Evolutionary conservation across 2,113 vertebrate species (phyloP), one percentile per base, ranked within the genome.

Genomic region (Chaenocephalus aceratus): DNA sequence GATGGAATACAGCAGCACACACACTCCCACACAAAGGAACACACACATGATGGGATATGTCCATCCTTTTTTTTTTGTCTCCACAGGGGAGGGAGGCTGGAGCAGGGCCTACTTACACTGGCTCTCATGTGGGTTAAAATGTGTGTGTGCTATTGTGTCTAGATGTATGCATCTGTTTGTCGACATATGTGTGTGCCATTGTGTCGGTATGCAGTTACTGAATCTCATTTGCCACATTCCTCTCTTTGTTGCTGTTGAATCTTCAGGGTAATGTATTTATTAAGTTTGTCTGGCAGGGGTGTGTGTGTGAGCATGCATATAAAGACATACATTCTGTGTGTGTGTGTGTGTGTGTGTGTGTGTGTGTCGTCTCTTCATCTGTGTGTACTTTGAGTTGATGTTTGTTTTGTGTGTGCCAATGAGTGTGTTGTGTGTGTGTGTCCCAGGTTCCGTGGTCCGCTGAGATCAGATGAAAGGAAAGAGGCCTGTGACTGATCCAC

Each of bases 391-490:
- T 85, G 69, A 21, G 41, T 86, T 77, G 58, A 73, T 88, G 84
- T 92, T 83, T 63, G 84, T 90, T 89, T 86, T 90, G 79, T 82
- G 82, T 78, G 70, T 68, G 66, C 34, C 36, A 18, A 18, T 72
- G 52, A 61, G 58, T 79, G 72, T 70, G 64, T 77, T 61, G 82
- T 77, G 77, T 83, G 86, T 82, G 85, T 84, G 87, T 87, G 86
- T 95, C 92, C 90, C 94, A 94, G 92, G 93, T 94, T 93, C 86
- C 89, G 81, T 41, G 62, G 88, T 94, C 95, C 90, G 36, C 85
- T 78, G 95, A 95, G 95, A 95, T 90, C 88, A 93, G 89, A 95
- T 95, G 94, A 95, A 95, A 95, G 93, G 79, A 93, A 93, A 72
- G 86, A 88, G 92, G 91, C 90, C 93, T 94, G 93, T 90, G 93